A percentile compares a stretch with the other conserved stretches of the same genome.
phyloP scores from a whole-genome alignment of 2,888 invertebrate genomes.

The Dryobotodes eremita region DNA sequence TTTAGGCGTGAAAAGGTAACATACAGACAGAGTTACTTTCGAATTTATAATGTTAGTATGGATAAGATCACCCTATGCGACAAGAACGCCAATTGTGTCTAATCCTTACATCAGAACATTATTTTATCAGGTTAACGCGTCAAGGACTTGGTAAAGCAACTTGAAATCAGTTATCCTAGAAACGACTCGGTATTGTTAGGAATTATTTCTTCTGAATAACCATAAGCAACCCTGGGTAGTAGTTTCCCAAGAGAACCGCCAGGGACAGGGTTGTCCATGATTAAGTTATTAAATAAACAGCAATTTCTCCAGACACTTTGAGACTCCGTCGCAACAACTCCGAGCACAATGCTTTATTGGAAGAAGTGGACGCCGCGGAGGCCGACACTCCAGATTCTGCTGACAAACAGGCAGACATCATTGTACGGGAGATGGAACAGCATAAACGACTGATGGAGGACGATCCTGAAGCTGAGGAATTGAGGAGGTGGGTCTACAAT shows the following conservation, averaged over 20 bases:
- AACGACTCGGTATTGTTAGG: background rate
- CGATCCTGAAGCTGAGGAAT: slow-evolving; percentile 91
- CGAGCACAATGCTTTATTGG: slow-evolving; percentile 81
- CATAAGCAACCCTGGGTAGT: background rate
- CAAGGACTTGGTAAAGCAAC: too few relatives aligned
- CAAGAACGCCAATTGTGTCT: background rate
- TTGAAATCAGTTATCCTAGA: background rate
- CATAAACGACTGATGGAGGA: slow-evolving; percentile 92
- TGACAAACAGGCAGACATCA: slow-evolving; percentile 90
- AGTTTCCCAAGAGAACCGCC: background rate
- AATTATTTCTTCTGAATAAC: background rate
- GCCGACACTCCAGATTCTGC: slow-evolving; percentile 74
- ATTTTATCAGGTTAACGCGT: background rate
- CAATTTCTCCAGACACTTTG: slow-evolving; percentile 76
- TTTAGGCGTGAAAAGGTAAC: too few relatives aligned
- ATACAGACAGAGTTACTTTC: too few relatives aligned
- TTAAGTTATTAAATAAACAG: background rate
- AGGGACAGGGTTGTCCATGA: background rate
- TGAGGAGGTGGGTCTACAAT: slow-evolving; percentile 88
- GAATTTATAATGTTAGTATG: too few relatives aligned
- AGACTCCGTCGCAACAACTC: slow-evolving; percentile 81
- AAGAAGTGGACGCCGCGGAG: slow-evolving; percentile 68
- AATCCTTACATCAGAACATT: background rate
- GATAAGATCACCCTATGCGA: background rate
- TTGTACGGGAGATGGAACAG: slow-evolving; percentile 92